Evolutionary conservation across 1,140 invertebrate species (phyloP).

Genomic region (Platyscapa corneri): DNA sequence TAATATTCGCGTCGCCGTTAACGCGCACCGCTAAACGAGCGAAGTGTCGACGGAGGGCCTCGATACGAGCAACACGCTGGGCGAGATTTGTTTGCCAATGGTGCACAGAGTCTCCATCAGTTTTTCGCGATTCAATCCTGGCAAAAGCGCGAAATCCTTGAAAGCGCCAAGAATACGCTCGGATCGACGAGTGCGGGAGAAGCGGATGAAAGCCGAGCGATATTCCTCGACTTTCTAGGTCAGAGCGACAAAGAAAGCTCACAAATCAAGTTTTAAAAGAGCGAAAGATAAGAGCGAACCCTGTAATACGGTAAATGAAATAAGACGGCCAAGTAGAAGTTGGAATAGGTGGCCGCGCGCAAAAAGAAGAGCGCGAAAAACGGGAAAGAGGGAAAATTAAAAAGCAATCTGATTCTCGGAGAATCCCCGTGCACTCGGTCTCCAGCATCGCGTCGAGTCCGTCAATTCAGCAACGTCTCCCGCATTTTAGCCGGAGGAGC

Average conservation of each 20-base stretch:
- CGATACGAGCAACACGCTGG: too few relatives aligned
- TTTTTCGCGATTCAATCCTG: not conserved
- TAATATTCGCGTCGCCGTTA: too few relatives aligned
- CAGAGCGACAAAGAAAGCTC: conserved; percentile 6
- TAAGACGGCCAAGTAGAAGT: not conserved
- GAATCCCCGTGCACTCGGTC: not conserved
- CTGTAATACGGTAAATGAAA: not conserved
- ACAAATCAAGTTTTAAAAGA: not conserved
- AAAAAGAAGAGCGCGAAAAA: not conserved
- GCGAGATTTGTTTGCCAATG: too few relatives aligned
- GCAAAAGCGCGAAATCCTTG: not conserved
- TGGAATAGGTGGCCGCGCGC: not conserved
- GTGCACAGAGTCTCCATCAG: too few relatives aligned
- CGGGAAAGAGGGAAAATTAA: conserved; percentile 25
- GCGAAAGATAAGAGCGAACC: not conserved
- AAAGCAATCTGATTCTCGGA: conserved; percentile 26
- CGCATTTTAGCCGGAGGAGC: not conserved
- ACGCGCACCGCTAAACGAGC: too few relatives aligned
- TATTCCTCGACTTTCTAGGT: conserved; percentile 1
- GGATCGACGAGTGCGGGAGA: not conserved
- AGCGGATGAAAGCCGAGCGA: not conserved
- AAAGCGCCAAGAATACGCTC: not conserved
- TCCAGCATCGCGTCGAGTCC: not conserved
- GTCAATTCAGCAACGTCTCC: not conserved
- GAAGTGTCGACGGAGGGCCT: too few relatives aligned